Conservation (phyloP, 1,140 invertebrate species). For the Trichonephila inaurata region DNA sequence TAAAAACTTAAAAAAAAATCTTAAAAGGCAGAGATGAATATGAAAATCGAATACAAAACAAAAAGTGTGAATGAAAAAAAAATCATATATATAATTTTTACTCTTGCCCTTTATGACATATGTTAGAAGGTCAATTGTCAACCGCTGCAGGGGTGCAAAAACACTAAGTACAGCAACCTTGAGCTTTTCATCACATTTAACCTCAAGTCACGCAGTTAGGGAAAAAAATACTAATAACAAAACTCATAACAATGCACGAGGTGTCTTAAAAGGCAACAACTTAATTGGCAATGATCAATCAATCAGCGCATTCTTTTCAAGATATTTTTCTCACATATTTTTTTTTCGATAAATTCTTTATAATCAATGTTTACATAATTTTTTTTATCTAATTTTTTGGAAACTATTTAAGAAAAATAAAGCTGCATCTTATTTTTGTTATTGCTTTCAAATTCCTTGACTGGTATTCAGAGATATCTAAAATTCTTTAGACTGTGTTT, state of each 20-base stretch:
- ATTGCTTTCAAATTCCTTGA: too few relatives aligned
- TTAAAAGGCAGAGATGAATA: too few relatives aligned
- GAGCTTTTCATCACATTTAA: neutral
- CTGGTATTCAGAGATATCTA: too few relatives aligned
- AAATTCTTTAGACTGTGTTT: too few relatives aligned
- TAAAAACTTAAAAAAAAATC: too few relatives aligned
- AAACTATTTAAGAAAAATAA: too few relatives aligned
- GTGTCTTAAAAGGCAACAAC: neutral
- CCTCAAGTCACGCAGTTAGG: neutral
- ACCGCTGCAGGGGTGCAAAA: neutral
- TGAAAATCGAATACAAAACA: too few relatives aligned
- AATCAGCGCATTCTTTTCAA: neutral
- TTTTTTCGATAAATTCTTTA: neutral
- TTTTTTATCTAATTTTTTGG: too few relatives aligned
- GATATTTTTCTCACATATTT: neutral
- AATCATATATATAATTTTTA: neutral
- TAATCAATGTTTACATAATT: neutral
- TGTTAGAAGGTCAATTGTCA: neutral
- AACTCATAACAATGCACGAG: neutral
- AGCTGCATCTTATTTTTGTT: too few relatives aligned
- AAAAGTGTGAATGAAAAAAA: too few relatives aligned
- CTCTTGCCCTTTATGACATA: neutral
- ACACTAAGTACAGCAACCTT: neutral
- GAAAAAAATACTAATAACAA: neutral
- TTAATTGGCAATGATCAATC: neutral